Conservation (phyloP, 2,113 vertebrate genomes). For the Ceyx cyanopectus region DNA sequence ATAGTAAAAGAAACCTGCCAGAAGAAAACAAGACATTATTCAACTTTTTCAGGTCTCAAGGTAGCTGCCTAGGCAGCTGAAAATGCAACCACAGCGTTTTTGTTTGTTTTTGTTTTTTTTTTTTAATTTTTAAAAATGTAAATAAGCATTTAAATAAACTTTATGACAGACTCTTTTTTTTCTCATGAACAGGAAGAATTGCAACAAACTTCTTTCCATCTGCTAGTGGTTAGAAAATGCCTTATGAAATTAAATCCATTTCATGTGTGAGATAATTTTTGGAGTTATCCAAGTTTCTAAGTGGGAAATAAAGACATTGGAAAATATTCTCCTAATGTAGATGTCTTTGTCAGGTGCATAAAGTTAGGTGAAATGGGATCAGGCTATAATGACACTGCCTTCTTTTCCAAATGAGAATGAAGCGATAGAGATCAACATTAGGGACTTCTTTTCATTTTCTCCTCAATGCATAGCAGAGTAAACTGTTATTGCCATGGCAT, state of each 20-base stretch:
- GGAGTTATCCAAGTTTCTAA: not conserved
- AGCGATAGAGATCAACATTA: not conserved
- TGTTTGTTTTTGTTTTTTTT: not conserved
- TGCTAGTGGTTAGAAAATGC: not conserved
- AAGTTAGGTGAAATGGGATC: not conserved
- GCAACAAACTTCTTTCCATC: not conserved
- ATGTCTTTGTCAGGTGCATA: not conserved
- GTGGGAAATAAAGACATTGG: rapidly evolving
- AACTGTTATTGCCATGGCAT: not conserved
- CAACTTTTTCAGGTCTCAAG: not conserved
- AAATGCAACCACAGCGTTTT: not conserved
- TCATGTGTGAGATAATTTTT: not conserved
- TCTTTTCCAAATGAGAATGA: not conserved
- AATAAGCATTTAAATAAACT: not conserved
- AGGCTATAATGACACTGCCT: rapidly evolving
- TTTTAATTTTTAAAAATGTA: not conserved
- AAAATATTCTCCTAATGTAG: not conserved
- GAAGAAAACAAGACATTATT: not conserved
- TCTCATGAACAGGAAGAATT: not conserved
- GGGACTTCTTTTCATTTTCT: not conserved
- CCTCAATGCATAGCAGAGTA: not conserved
- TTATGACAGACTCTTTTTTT: not conserved
- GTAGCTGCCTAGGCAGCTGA: not conserved
- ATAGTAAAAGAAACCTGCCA: constrained; percentile 14
- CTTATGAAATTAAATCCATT: not conserved